Conservation (phyloP, 2,113 vertebrate genomes). For the Carassius auratus region DNA sequence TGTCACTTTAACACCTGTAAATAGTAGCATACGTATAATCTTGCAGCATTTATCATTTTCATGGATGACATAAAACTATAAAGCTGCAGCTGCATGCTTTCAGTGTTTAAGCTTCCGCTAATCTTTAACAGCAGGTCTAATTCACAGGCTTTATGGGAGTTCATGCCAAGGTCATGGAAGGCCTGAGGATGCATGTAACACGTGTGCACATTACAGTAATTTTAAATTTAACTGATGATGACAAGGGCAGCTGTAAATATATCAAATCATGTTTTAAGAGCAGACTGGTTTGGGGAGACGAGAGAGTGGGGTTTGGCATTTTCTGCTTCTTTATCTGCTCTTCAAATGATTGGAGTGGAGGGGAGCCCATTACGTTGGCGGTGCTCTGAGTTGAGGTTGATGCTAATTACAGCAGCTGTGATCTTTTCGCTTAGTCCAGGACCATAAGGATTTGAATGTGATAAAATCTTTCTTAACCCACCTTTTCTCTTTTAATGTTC, state of each 20-base stretch:
- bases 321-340: slow-evolving; percentile 47
- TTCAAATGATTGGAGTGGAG: slow-evolving; percentile 55
- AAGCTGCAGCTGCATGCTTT: neutral
- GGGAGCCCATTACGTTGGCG: slow-evolving; percentile 32
- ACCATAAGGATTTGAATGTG: slow-evolving; percentile 34
- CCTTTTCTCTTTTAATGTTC: slow-evolving; percentile 17
- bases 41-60: slow-evolving; percentile 1
- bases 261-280: slow-evolving; percentile 26
- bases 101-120: neutral
- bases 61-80: neutral
- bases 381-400: slow-evolving; percentile 40
- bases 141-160: neutral
- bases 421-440: slow-evolving; percentile 43
- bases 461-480: slow-evolving; percentile 35
- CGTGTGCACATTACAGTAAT: neutral
- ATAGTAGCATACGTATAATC: neutral
- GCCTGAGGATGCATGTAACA: slow-evolving; percentile 7
- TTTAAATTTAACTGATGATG: slow-evolving; percentile 24
- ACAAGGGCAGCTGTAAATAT: slow-evolving; percentile 14
- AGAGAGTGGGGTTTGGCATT: slow-evolving; percentile 34
- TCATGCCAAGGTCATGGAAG: slow-evolving; percentile 14
- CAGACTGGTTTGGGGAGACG: neutral
- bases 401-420: slow-evolving; percentile 56
- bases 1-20: neutral
- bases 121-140: slow-evolving; percentile 9